Percentiles rank a stretch among this genome's conserved stretches.
phyloP scores from a whole-genome alignment of 1,140 invertebrate genomes.

The Drosophila ironensis region DNA sequence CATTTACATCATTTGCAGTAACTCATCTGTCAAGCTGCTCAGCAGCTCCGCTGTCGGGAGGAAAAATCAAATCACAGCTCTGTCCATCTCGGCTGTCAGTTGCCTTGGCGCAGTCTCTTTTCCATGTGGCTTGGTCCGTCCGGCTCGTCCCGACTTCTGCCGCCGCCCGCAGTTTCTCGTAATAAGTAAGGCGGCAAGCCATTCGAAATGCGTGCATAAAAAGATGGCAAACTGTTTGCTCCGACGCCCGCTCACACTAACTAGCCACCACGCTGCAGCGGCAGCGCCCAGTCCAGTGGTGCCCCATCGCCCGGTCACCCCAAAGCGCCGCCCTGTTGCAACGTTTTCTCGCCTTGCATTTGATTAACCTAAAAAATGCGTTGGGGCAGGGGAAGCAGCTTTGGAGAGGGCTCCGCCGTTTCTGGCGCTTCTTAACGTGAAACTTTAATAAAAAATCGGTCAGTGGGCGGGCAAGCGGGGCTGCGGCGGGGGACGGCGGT shows the following conservation, averaged over 20 bases:
- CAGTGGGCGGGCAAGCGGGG: not conserved
- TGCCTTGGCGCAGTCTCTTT: conserved; percentile 34
- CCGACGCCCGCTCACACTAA: conserved; percentile 51
- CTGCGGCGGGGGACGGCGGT: not conserved
- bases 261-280: conserved; percentile 26
- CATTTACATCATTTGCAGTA: conserved; percentile 32
- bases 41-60: conserved; percentile 20
- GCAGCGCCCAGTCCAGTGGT: no score
- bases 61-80: conserved; percentile 54
- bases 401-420: conserved; percentile 14
- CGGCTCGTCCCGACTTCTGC: no score
- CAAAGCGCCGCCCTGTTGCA: not conserved
- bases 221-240: conserved; percentile 42
- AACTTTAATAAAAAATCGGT: conserved; percentile 55
- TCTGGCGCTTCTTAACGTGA: conserved; percentile 53
- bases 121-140: conserved; percentile 24
- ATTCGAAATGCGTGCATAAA: conserved; percentile 40
- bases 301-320: not conserved
- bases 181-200: conserved; percentile 58
- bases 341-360: conserved; percentile 57
- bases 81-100: conserved; percentile 67
- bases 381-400: conserved; percentile 32
- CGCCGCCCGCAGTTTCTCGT: conserved; percentile 59
- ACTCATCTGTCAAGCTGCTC: conserved; percentile 20
- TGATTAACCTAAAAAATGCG: conserved; percentile 71